These are phyloP conservation scores for Hylaea fasciaria DNA, from an alignment of 2,888 invertebrate genomes.

Conservation along the genomic window DNA sequence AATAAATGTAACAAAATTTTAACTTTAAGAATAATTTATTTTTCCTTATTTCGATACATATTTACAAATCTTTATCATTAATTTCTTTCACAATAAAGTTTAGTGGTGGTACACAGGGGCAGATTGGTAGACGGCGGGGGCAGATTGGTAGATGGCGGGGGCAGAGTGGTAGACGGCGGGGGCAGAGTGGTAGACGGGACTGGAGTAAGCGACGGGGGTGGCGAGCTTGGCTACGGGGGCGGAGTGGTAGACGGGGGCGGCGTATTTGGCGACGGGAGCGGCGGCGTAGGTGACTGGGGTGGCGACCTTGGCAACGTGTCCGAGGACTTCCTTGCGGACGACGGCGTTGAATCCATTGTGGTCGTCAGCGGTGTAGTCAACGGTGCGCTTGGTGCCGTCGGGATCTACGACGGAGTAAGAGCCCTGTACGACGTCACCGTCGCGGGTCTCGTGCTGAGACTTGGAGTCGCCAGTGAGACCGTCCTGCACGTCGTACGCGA, in stretches of 20 bases:
- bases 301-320: constrained; percentile 55
- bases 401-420: constrained; percentile 81
- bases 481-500: constrained; percentile 82
- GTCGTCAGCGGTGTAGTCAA: constrained; percentile 80
- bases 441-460: constrained; percentile 83
- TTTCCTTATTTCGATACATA: constrained; percentile 17
- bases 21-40: constrained; percentile 34
- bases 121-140: constrained; percentile 63
- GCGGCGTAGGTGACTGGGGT: constrained; percentile 54
- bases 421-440: constrained; percentile 82
- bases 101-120: constrained; percentile 74
- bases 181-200: constrained; percentile 48
- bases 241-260: constrained; percentile 45
- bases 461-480: constrained; percentile 85
- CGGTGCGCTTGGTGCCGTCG: constrained; percentile 80
- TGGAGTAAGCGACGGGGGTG: constrained; percentile 35
- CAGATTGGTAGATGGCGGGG: constrained; percentile 63
- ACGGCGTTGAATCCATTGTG: constrained; percentile 82
- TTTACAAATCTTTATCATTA: constrained; percentile 27
- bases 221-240: constrained; percentile 37
- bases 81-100: constrained; percentile 41
- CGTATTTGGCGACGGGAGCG: constrained; percentile 35
- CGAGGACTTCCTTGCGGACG: constrained; percentile 75
- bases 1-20: neutral
- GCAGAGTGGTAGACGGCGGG: constrained; percentile 48